Percentiles rank a stretch among this genome's conserved stretches.
These are phyloP conservation scores for Hippocampus abdominalis DNA, from an alignment of 2,113 vertebrate genomes.

Conservation along the genomic window DNA sequence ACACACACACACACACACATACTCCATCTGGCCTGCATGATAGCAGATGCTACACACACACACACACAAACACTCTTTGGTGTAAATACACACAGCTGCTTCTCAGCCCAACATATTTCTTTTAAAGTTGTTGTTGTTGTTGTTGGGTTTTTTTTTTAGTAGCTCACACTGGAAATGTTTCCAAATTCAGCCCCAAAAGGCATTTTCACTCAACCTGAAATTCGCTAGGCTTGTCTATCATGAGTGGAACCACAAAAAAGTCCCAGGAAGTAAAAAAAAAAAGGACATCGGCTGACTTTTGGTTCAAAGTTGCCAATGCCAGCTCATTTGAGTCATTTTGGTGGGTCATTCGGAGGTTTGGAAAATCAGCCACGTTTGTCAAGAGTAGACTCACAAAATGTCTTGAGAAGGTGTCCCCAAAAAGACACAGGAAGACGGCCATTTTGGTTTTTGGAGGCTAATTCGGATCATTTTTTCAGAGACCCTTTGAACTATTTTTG, in stretches of 20 bases:
- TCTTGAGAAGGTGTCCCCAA: neutral
- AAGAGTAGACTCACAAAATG: neutral
- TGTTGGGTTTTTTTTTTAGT: too few relatives aligned
- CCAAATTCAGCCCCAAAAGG: neutral
- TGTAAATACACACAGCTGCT: neutral
- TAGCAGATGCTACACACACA: slow-evolving; percentile 5
- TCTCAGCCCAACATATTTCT: neutral
- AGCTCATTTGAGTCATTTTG: too few relatives aligned
- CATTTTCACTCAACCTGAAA: neutral
- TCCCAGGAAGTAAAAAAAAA: too few relatives aligned
- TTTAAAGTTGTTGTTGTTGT: neutral
- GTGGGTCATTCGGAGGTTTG: too few relatives aligned
- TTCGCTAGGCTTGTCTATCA: neutral
- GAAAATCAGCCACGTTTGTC: too few relatives aligned
- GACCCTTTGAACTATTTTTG: too few relatives aligned
- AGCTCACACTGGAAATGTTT: neutral
- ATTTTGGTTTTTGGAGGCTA: neutral
- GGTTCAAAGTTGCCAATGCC: too few relatives aligned
- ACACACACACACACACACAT: neutral
- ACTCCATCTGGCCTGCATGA: neutral
- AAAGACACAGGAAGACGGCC: neutral
- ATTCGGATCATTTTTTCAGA: too few relatives aligned
- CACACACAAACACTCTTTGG: neutral
- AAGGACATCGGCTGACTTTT: too few relatives aligned
- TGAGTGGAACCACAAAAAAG: neutral